A percentile compares a stretch with the other conserved stretches of the same genome.
Conservation (phyloP, 2,113 vertebrate species). For the Leptobrachium leishanense region DNA sequence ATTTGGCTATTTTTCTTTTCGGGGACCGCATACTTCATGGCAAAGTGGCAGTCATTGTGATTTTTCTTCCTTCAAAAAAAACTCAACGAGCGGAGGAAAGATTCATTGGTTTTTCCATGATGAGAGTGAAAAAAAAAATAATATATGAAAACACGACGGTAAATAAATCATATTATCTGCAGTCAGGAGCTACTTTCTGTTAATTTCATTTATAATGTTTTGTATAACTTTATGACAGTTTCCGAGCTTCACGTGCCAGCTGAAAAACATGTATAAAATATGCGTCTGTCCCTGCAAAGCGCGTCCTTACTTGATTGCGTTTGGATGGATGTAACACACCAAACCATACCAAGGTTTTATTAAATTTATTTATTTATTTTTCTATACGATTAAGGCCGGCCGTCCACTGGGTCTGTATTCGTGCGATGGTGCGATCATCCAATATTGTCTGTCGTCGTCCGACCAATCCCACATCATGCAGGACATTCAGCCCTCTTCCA, state of each 20-base stretch:
- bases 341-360: too few species aligned
- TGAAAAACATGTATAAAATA: too few species aligned
- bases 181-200: background rate
- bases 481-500: too few species aligned
- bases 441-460: too few species aligned
- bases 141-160: background rate
- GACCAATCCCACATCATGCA: too few species aligned
- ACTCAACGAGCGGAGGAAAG: background rate
- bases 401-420: too few species aligned
- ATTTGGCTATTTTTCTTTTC: background rate
- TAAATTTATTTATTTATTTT: too few species aligned
- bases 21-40: background rate
- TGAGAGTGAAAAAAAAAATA: conserved; percentile 11
- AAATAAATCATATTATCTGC: conserved; percentile 5
- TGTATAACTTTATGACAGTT: background rate
- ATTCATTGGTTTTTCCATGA: conserved; percentile 21
- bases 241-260: background rate
- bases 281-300: too few species aligned
- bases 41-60: background rate
- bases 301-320: too few species aligned
- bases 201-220: background rate
- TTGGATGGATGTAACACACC: too few species aligned
- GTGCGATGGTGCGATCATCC: too few species aligned
- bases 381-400: too few species aligned
- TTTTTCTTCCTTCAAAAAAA: background rate